Evolutionary conservation across 2,888 invertebrate species (phyloP).

Genomic region (Drosophila flavopinicola): DNA sequence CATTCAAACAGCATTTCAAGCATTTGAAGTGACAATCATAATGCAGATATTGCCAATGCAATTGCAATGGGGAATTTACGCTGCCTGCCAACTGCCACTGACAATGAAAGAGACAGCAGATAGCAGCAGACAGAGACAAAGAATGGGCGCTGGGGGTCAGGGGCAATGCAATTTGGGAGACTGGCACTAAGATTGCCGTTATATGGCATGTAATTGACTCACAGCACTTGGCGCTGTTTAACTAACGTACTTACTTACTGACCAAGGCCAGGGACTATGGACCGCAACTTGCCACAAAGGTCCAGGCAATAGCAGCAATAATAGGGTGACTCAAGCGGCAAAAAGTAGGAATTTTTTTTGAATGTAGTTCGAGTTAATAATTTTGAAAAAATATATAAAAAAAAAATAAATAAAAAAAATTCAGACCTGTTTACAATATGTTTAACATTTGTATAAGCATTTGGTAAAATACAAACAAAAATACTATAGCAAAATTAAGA

Average conservation of each 20-base stretch:
- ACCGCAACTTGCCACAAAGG: slow-evolving; percentile 33
- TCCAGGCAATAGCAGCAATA: slow-evolving; percentile 16
- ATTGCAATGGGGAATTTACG: slow-evolving; percentile 45
- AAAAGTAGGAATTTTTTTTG: neutral
- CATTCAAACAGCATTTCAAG: slow-evolving; percentile 77
- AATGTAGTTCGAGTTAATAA: neutral
- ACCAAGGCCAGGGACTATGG: slow-evolving; percentile 23
- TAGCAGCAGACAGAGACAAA: neutral
- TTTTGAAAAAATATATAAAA: slow-evolving; percentile 1
- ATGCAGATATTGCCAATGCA: slow-evolving; percentile 68
- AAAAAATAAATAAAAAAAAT: too few relatives aligned
- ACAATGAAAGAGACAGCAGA: neutral
- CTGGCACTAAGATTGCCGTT: slow-evolving; percentile 52
- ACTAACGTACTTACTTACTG: slow-evolving; percentile 59
- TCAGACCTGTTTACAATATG: too few relatives aligned
- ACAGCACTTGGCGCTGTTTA: slow-evolving; percentile 69
- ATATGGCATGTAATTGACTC: slow-evolving; percentile 73
- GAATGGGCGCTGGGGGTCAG: neutral
- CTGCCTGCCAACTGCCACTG: slow-evolving; percentile 4
- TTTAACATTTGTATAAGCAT: too few relatives aligned
- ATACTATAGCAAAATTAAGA: too few relatives aligned
- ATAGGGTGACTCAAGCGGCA: slow-evolving; percentile 28
- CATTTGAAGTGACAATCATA: slow-evolving; percentile 77
- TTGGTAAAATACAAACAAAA: too few relatives aligned
- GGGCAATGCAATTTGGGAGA: slow-evolving; percentile 22